These are phyloP conservation scores for Punctoribates punctum DNA, from an alignment of 2,888 invertebrate genomes.

Conservation along the genomic window DNA sequence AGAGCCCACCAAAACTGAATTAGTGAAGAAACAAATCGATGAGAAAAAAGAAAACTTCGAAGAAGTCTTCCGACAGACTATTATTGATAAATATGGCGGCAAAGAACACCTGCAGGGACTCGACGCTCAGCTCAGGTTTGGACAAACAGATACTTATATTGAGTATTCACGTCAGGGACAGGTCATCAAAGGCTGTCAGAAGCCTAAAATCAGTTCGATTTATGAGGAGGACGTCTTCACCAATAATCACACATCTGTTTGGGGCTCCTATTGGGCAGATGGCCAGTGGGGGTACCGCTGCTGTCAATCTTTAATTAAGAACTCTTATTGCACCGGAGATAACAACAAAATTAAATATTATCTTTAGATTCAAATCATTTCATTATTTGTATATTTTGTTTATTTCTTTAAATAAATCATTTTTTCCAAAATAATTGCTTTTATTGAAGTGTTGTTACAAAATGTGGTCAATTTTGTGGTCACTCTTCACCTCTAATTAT, in stretches of 20 bases:
- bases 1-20: slow-evolving; percentile 94
- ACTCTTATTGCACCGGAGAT: slow-evolving; percentile 82
- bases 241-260: slow-evolving; percentile 90
- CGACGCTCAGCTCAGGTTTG: slow-evolving; percentile 68
- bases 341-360: slow-evolving; percentile 49
- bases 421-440: no score
- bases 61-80: slow-evolving; percentile 70
- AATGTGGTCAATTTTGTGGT: no score
- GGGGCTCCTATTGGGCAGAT: slow-evolving; percentile 92
- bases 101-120: slow-evolving; percentile 87
- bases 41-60: slow-evolving; percentile 86
- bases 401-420: background rate
- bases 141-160: slow-evolving; percentile 92
- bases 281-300: slow-evolving; percentile 96
- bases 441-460: no score
- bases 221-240: slow-evolving; percentile 90
- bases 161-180: slow-evolving; percentile 93
- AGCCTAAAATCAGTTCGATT: slow-evolving; percentile 73
- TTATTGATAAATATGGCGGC: slow-evolving; percentile 91
- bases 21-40: slow-evolving; percentile 82
- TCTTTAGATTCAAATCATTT: background rate
- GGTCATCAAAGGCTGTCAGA: slow-evolving; percentile 73
- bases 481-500: no score
- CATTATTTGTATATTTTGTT: background rate
- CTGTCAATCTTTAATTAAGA: slow-evolving; percentile 81